phyloP scores from a whole-genome alignment of 2,113 vertebrate genomes.

The Sorex fumeus region DNA sequence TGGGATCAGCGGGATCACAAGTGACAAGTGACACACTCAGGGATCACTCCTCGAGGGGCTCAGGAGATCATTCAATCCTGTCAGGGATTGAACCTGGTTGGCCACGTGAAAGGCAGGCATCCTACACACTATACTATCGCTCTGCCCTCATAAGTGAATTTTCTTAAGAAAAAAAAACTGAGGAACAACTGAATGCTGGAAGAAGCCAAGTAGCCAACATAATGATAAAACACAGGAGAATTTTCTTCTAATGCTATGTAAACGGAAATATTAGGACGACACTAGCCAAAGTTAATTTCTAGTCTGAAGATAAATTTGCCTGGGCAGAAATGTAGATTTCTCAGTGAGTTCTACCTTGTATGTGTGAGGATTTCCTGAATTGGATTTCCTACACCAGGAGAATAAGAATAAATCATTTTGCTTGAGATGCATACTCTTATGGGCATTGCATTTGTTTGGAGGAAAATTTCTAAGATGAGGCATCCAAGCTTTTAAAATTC shows the following conservation, averaged over 20 bases:
- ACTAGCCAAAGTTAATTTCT: not conserved
- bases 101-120: too few relatives aligned
- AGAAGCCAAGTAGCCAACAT: not conserved
- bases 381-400: too few relatives aligned
- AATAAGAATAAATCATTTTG: not conserved
- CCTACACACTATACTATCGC: too few relatives aligned
- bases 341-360: too few relatives aligned
- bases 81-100: too few relatives aligned
- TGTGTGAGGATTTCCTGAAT: too few relatives aligned
- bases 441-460: not conserved
- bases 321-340: too few relatives aligned
- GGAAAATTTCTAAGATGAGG: not conserved
- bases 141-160: too few relatives aligned
- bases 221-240: not conserved
- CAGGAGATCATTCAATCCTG: too few relatives aligned
- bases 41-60: too few relatives aligned
- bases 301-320: not conserved
- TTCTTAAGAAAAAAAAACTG: constrained; percentile 14
- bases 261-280: not conserved
- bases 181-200: not conserved
- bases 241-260: not conserved
- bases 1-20: too few relatives aligned
- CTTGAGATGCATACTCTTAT: not conserved
- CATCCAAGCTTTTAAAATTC: not conserved
- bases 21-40: too few relatives aligned